A percentile compares a stretch with the other conserved stretches of the same genome.
phyloP scores from a whole-genome alignment of 1,140 invertebrate genomes.

The Drosophila bipectinata region DNA sequence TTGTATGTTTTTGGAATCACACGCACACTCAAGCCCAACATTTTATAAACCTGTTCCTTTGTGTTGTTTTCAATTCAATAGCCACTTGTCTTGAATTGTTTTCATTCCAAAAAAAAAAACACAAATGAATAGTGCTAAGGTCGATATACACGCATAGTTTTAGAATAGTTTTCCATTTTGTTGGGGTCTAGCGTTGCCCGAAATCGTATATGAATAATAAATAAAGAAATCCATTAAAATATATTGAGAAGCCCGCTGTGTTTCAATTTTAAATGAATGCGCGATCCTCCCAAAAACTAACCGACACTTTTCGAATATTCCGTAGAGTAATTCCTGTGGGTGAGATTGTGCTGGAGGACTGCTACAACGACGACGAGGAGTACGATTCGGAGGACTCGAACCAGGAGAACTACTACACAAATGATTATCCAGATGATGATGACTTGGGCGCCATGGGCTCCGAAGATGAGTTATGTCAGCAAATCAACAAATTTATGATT shows the following conservation, averaged over 20 bases:
- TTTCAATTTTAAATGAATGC: conserved; percentile 47
- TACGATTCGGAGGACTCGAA: conserved; percentile 85
- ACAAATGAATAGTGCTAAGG: conserved; percentile 44
- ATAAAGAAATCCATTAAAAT: conserved; percentile 54
- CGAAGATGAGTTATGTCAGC: conserved; percentile 67
- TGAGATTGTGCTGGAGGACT: conserved; percentile 69
- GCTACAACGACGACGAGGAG: conserved; percentile 65
- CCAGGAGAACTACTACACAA: conserved; percentile 85
- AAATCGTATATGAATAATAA: conserved; percentile 38
- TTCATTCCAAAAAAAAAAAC: conserved; percentile 46
- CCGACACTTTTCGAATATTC: conserved; percentile 12
- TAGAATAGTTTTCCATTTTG: conserved; percentile 21
- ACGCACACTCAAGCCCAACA: conserved; percentile 31
- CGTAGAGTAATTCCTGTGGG: conserved; percentile 64
- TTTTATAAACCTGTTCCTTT: conserved; percentile 1
- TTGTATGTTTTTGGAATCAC: conserved; percentile 7
- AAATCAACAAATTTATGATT: conserved; percentile 74
- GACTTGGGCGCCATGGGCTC: conserved; percentile 64
- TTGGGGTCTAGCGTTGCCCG: conserved; percentile 38
- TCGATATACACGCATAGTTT: conserved; percentile 60
- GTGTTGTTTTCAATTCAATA: conserved; percentile 21
- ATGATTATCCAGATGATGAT: conserved; percentile 85
- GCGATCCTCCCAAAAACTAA: not conserved
- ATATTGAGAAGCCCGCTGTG: conserved; percentile 32
- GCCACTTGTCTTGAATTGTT: conserved; percentile 39